Percentiles rank a stretch among this genome's conserved stretches.
phyloP scores from a whole-genome alignment of 2,888 invertebrate genomes.

The Aspidiotus destructor region DNA sequence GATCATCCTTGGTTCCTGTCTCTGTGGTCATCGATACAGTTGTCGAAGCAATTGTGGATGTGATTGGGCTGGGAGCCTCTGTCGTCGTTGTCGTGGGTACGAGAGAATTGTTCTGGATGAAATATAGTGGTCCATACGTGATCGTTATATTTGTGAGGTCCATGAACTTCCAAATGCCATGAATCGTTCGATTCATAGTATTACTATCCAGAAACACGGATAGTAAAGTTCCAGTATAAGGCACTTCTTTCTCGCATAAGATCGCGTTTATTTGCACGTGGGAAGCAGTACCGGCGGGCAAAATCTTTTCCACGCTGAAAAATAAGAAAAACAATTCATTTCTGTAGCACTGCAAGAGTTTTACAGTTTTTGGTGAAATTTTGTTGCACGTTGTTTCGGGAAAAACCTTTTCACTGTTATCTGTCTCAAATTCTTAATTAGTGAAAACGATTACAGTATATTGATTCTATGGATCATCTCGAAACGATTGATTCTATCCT shows the following conservation, averaged over 20 bases:
- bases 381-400: no score
- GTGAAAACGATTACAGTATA: no score
- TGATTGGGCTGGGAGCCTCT: constrained; percentile 37
- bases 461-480: no score
- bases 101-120: constrained; percentile 58
- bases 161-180: constrained; percentile 56
- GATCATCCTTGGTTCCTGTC: constrained; percentile 13
- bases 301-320: constrained; percentile 52
- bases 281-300: constrained; percentile 69
- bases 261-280: constrained; percentile 70
- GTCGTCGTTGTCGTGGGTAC: constrained; percentile 50
- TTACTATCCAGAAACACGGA: constrained; percentile 58
- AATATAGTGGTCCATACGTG: constrained; percentile 67
- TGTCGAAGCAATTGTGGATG: constrained; percentile 41
- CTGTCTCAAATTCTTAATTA: no score
- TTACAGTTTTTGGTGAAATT: no score
- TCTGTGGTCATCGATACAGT: not conserved
- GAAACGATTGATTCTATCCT: no score
- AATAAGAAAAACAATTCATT: not conserved
- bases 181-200: constrained; percentile 50
- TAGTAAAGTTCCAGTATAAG: constrained; percentile 61
- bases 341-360: not conserved
- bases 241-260: constrained; percentile 61
- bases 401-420: no score
- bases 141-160: constrained; percentile 59